Evolutionary conservation across 2,888 invertebrate species (phyloP).

Genomic region (Brachyptera risi): DNA sequence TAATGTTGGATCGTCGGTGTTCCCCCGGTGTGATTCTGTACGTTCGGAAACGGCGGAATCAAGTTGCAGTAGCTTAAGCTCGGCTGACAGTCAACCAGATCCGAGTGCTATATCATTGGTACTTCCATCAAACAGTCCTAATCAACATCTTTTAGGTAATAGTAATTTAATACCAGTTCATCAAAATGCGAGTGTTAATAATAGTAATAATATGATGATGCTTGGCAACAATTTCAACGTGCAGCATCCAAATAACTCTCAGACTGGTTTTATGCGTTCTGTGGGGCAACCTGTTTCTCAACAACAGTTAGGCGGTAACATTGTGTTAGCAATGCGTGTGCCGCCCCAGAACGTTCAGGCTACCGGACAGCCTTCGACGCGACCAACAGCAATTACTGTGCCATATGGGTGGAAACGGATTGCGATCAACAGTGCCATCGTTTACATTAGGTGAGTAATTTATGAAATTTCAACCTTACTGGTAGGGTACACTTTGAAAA

Average conservation of each 20-base stretch:
- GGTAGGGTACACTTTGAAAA: too few species aligned
- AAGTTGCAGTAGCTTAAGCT: conserved; percentile 44
- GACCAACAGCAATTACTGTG: conserved; percentile 49
- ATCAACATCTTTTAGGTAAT: conserved; percentile 23
- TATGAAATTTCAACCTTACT: too few species aligned
- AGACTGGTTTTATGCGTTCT: conserved; percentile 26
- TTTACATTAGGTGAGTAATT: conserved; percentile 73
- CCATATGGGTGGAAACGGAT: conserved; percentile 77
- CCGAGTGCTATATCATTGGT: conserved; percentile 42
- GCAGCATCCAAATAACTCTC: conserved; percentile 16
- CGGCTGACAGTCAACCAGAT: conserved; percentile 37
- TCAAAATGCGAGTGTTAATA: conserved; percentile 19
- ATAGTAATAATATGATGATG: conserved; percentile 29
- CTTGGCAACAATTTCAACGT: conserved; percentile 25
- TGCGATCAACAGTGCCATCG: conserved; percentile 64
- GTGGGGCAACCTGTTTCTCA: conserved; percentile 24
- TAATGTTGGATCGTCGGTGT: conserved; percentile 32
- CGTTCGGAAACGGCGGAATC: conserved; percentile 57
- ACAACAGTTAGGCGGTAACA: conserved; percentile 31
- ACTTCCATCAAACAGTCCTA: conserved; percentile 37
- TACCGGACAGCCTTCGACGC: conserved; percentile 26
- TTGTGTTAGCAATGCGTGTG: conserved; percentile 33
- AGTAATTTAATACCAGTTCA: conserved; percentile 10
- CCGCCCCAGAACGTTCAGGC: conserved; percentile 29
- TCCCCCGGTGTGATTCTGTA: conserved; percentile 53